Evolutionary conservation across 2,888 invertebrate genomes (phyloP), one percentile per base, ranked within the genome.

Genomic region (Parochlus steinenii): DNA sequence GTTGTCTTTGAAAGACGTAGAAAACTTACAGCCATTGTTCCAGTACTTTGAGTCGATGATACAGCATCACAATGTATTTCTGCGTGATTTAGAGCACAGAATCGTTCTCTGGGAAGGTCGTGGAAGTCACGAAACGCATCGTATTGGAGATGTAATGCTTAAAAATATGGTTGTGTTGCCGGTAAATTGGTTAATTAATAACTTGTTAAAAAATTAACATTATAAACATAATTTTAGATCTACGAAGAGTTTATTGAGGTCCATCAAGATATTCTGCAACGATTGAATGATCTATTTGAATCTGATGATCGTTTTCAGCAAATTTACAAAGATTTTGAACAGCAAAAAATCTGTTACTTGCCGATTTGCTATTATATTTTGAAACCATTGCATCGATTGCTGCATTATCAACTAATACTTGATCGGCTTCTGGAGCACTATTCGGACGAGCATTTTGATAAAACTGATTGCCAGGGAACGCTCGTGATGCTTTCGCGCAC

Each of bases 261-360:
- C 31, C 79, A 87, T 50, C 64, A 74, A 39, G 67, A 74, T 40
- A 79, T 85, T 3, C 57, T 92, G 39, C 81, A 80, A 46, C 71
- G 79, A 43, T 61, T 89, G 44, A 87, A 92, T 57, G 70, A 73
- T 46, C 74, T 81, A 36, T 74, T 71, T 56, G 76, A 67, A 53
- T 73, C 69, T 30, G 75, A 76, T 41, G 64, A 58, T 45, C 70
- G 65, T 43, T 81, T 77, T 55, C 76, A 71, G 51, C 69, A 69
- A 54, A 62, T 70, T 43, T 82, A 71, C 56, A 66, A 74, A 35
- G 76, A 75, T 44, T 83, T 87, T 56, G 86, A 87, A 55, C 67
- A 73, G 37, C 77, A 80, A 53, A 83, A 81, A 58, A 71, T 81
- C 32, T 87, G 86, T 55, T 87, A 87, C 51, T 64, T 93, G 44